A percentile compares a stretch with the other conserved stretches of the same genome.
These are phyloP conservation scores for Cynaeus angustus DNA, from an alignment of 2,888 invertebrate species.

Conservation along the genomic window DNA sequence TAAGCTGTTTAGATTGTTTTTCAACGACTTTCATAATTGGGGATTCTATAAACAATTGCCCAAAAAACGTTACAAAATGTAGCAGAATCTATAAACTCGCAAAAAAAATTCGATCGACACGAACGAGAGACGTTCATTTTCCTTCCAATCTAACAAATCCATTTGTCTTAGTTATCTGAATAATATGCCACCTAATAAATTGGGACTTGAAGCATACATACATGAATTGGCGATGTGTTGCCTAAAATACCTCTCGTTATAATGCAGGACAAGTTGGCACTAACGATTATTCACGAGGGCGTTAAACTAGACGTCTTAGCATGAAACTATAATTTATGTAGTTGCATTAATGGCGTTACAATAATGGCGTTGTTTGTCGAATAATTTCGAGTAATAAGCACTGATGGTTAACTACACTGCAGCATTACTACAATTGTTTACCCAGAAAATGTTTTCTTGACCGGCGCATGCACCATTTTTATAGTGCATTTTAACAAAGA, in stretches of 20 bases:
- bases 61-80: too few relatives aligned
- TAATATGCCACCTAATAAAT: neutral
- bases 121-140: slow-evolving; percentile 15
- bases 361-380: neutral
- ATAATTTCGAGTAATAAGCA: neutral
- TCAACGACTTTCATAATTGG: neutral
- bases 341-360: slow-evolving; percentile 2
- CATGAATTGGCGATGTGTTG: neutral
- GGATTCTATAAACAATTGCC: neutral
- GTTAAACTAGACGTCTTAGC: slow-evolving; percentile 14
- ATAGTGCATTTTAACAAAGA: too few relatives aligned
- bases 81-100: too few relatives aligned
- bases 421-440: too few relatives aligned
- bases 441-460: too few relatives aligned
- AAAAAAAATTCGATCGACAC: slow-evolving; percentile 11
- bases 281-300: slow-evolving; percentile 6
- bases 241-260: slow-evolving; percentile 5
- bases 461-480: too few relatives aligned
- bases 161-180: slow-evolving; percentile 12
- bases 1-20: slow-evolving; percentile 9
- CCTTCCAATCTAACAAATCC: slow-evolving; percentile 10
- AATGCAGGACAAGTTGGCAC: slow-evolving; percentile 9
- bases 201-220: neutral
- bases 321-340: slow-evolving; percentile 15
- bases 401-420: neutral